Conservation (phyloP, 1,140 invertebrate genomes). For the Calliopsis andreniformis region DNA sequence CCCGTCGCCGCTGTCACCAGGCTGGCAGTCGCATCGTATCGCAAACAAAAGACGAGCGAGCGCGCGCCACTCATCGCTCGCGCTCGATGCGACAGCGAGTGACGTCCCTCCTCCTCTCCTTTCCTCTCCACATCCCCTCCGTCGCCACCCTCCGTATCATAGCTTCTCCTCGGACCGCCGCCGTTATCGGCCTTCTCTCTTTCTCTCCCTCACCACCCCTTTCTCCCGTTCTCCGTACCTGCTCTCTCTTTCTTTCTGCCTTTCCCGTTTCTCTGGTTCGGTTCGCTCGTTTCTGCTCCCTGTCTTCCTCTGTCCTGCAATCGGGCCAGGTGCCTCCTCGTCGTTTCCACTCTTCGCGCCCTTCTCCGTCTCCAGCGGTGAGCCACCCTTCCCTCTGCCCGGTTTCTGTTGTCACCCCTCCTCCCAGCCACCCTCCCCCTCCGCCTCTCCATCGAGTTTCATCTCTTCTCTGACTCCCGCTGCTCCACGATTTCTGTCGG, state of each 20-base stretch:
- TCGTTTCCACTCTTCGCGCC: constrained; percentile 11
- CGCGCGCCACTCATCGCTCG: constrained; percentile 79
- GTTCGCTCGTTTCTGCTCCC: constrained; percentile 20
- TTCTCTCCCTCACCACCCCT: constrained; percentile 43
- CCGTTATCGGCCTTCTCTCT: constrained; percentile 36
- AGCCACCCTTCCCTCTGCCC: constrained; percentile 52
- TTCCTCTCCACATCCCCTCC: constrained; percentile 27
- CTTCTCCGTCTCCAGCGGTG: constrained; percentile 38
- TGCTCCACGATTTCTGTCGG: constrained; percentile 56
- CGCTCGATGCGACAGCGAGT: constrained; percentile 80
- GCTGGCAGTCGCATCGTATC: constrained; percentile 76
- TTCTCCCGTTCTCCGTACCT: constrained; percentile 23
- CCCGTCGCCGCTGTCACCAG: constrained; percentile 63
- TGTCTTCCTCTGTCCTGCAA: constrained; percentile 15
- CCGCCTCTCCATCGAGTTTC: constrained; percentile 5
- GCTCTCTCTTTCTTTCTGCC: constrained; percentile 27
- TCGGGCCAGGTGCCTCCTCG: constrained; percentile 19
- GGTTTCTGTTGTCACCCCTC: constrained; percentile 71
- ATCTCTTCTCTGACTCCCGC: constrained; percentile 59
- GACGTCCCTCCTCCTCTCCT: constrained; percentile 66
- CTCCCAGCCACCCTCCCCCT: constrained; percentile 16
- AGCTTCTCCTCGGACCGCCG: constrained; percentile 14
- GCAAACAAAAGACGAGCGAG: constrained; percentile 80
- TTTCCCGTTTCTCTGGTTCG: background rate
- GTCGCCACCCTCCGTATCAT: constrained; percentile 1